A percentile compares a stretch with the other conserved stretches of the same genome.
These are phyloP conservation scores for Lutraria rhynchaena DNA, from an alignment of 1,140 invertebrate genomes.

Conservation along the genomic window DNA sequence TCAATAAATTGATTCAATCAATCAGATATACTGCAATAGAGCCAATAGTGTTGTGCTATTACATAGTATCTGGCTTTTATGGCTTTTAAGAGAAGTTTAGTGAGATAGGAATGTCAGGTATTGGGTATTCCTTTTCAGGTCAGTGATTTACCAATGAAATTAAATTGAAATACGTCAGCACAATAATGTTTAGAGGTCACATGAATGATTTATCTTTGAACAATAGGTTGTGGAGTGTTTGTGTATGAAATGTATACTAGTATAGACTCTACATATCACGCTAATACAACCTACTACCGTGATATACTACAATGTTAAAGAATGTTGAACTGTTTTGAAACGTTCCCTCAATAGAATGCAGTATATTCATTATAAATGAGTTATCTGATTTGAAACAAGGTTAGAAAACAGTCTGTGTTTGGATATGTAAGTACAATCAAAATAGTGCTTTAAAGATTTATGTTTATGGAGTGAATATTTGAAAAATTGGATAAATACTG, in stretches of 20 bases:
- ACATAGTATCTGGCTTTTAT: background rate
- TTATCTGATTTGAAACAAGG: conserved; percentile 23
- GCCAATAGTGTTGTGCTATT: background rate
- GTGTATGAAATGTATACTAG: too few relatives aligned
- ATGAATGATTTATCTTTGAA: too few relatives aligned
- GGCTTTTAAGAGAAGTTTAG: background rate
- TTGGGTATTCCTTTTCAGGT: conserved; percentile 6
- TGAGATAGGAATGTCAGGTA: too few relatives aligned
- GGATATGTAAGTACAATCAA: background rate
- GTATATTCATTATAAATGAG: conserved; percentile 10
- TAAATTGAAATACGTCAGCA: background rate
- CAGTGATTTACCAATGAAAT: conserved; percentile 35
- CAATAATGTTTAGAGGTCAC: too few relatives aligned
- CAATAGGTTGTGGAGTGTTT: too few relatives aligned
- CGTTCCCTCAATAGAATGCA: conserved; percentile 12
- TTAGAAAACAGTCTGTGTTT: conserved; percentile 7
- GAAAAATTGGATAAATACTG: conserved; percentile 6
- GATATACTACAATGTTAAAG: too few relatives aligned
- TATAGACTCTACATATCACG: too few relatives aligned
- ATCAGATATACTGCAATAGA: background rate
- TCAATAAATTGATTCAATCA: too few relatives aligned
- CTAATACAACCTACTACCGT: too few relatives aligned
- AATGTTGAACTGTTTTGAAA: conserved; percentile 11
- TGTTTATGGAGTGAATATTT: background rate
- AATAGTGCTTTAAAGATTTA: background rate